Base-by-base conservation (phyloP, 2,113 vertebrate genomes). In the Silurus meridionalis region DNA sequence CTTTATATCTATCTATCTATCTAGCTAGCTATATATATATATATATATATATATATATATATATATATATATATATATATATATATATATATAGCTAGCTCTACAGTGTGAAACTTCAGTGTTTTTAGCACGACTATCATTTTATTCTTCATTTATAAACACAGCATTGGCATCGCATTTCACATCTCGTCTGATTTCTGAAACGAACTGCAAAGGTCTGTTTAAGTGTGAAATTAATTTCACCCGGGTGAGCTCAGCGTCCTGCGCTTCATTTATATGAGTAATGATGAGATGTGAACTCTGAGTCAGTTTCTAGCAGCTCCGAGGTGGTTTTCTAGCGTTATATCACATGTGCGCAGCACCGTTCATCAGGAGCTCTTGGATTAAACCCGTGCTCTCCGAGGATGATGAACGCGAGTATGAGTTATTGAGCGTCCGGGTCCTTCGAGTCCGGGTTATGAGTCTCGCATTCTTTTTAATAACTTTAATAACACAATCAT, bases 181-280 rank as follows among this genome's bases (percentile, higher is more conserved):
- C 61, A 63, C 61, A 23, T 69, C 1, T 37, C 13, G 28, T 28
- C 13, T 37, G 13, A 69, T 37, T 69, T 6, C 66, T 37, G 28
- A 69, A 14, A 37, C 5, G 14, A 37, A 69, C 25, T 1, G 28
- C 13, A 69, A 69, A 69, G 25, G 66, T 37, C 66, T 69, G 66
- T 69, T 69, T 37, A 69, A 69, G 66, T 69, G 66, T 69, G 66
- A 69, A 71, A 71, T 71, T 17, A 46, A 71, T 71, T 71, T 71
- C 15, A 17, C 28, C 28, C 2, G 15, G 67, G 28, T 17, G 67
- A 71, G 13, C 28, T 46, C 28, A 46, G 28, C 14, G 2, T 46
- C 67, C 5, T 69, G 67, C 0, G 67, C 13, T 69, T 69, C 28
- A 71, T 71, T 71, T 71, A 37, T 71, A 71, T 46, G 67, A 71